A percentile compares a stretch with the other conserved stretches of the same genome.
These are phyloP conservation scores for Willisornis vidua DNA, from an alignment of 2,113 vertebrate genomes.

Conservation along the genomic window DNA sequence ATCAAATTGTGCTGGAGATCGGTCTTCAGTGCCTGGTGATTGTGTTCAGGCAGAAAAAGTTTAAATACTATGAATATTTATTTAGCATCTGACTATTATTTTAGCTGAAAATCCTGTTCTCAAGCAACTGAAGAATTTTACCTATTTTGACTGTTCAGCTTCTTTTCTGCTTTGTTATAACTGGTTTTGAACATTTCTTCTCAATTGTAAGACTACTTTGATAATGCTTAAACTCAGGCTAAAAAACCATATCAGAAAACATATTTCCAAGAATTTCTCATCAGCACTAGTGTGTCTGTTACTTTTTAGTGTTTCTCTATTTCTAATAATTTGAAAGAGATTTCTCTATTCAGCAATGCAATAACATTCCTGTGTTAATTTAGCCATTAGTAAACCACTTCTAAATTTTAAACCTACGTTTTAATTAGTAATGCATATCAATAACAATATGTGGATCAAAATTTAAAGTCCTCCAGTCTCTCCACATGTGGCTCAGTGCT, in stretches of 20 bases:
- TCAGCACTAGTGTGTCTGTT: not conserved
- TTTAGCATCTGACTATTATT: not conserved
- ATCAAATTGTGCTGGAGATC: not conserved
- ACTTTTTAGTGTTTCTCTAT: not conserved
- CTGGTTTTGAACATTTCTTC: not conserved
- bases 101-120: not conserved
- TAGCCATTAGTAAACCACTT: not conserved
- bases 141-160: not conserved
- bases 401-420: not conserved
- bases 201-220: not conserved
- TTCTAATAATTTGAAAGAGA: not conserved
- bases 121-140: not conserved
- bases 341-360: not conserved
- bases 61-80: not conserved
- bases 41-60: not conserved
- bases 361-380: not conserved
- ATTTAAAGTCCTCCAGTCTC: not conserved
- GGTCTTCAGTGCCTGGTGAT: not conserved
- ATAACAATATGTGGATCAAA: not conserved
- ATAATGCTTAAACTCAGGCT: not conserved
- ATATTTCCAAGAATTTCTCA: not conserved
- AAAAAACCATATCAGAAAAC: not conserved
- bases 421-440: not conserved
- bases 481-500: fast-evolving
- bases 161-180: not conserved